phyloP scores from a whole-genome alignment of 2,797 vertebrate genomes.

The Enteromius afrohamiltoni region DNA sequence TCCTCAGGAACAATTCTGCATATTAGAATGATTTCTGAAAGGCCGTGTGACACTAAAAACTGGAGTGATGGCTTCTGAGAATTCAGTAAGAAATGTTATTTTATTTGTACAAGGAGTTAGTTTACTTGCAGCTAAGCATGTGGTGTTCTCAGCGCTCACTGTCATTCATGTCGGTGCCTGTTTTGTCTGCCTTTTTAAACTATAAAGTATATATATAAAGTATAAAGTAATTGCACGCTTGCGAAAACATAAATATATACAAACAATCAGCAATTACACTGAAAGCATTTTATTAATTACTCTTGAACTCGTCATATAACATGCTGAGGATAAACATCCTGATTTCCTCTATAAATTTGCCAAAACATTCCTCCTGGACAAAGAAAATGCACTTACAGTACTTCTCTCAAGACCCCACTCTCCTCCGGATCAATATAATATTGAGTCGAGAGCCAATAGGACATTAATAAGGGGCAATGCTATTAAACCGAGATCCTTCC shows the following conservation, averaged over 20 bases:
- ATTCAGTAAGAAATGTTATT: neutral
- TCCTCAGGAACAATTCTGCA: neutral
- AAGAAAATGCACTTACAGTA: constrained; percentile 16
- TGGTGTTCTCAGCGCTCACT: neutral
- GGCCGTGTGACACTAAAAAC: neutral
- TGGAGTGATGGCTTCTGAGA: neutral
- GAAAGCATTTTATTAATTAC: constrained; percentile 1
- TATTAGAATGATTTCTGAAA: neutral
- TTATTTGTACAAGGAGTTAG: neutral
- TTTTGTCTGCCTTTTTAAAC: too few relatives aligned
- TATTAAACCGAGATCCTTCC: constrained; percentile 19
- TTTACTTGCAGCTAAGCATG: neutral
- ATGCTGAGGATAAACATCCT: constrained; percentile 18
- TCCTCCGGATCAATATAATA: constrained; percentile 40
- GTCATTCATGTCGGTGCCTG: neutral
- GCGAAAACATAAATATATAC: neutral
- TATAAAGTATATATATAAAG: too few relatives aligned
- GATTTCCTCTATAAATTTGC: constrained; percentile 26
- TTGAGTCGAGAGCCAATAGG: constrained; percentile 37
- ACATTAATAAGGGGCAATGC: constrained; percentile 49
- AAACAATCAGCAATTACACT: constrained; percentile 4
- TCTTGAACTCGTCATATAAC: neutral
- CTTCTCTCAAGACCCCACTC: constrained; percentile 4
- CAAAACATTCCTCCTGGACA: neutral
- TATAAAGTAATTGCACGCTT: neutral